These are phyloP conservation scores for Chloropsis cyanopogon DNA, from an alignment of 2,113 vertebrate genomes.

Conservation along the genomic window DNA sequence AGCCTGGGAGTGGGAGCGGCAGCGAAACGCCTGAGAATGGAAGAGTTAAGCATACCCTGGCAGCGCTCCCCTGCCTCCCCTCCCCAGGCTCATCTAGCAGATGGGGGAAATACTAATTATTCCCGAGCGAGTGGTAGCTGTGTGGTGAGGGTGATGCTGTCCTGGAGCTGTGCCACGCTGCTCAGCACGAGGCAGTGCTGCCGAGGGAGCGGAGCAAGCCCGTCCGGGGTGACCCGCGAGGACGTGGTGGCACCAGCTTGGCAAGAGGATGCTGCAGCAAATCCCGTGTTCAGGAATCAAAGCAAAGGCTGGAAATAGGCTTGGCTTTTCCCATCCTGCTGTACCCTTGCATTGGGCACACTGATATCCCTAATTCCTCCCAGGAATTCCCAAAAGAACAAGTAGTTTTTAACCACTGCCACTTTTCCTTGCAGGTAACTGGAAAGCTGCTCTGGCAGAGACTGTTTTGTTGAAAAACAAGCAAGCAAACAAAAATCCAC, in stretches of 20 bases:
- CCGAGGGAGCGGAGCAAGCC: fast-evolving
- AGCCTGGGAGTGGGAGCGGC: background rate
- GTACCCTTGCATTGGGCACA: background rate
- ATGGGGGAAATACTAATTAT: constrained; percentile 61
- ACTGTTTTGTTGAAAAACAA: background rate
- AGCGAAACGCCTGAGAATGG: background rate
- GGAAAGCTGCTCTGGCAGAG: background rate
- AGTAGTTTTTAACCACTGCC: background rate
- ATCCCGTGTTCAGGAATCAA: fast-evolving
- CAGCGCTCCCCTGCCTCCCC: background rate
- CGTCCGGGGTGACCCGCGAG: fast-evolving
- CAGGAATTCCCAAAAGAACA: background rate
- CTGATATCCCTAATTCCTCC: background rate
- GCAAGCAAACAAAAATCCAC: background rate
- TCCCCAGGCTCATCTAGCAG: constrained; percentile 32
- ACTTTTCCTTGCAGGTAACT: background rate
- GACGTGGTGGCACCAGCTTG: fast-evolving
- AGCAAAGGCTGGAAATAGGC: background rate
- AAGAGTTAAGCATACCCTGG: constrained; percentile 51
- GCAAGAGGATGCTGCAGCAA: background rate
- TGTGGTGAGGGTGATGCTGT: background rate
- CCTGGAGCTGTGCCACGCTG: background rate
- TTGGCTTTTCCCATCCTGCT: background rate
- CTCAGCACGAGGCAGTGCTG: background rate
- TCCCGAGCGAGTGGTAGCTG: background rate